Conservation (phyloP, 2,888 invertebrate species). For the Plebejus argus region DNA sequence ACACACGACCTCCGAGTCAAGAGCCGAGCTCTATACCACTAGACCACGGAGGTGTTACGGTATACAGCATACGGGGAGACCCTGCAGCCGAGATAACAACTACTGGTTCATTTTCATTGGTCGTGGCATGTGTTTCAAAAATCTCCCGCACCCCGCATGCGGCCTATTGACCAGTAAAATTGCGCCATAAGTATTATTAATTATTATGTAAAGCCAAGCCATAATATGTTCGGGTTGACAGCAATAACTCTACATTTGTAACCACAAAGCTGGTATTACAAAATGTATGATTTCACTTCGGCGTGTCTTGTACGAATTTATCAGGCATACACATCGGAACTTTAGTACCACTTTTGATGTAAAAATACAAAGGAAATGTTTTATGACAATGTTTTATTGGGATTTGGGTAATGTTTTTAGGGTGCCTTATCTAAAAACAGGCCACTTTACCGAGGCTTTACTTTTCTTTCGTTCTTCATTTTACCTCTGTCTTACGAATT, state of each 20-base stretch:
- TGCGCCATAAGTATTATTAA: not conserved
- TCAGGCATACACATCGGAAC: not conserved
- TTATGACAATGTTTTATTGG: not conserved
- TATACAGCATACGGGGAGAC: too few species aligned
- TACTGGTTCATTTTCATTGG: too few species aligned
- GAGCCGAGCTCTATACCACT: too few species aligned
- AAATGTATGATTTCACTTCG: slow-evolving; percentile 16
- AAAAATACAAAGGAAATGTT: not conserved
- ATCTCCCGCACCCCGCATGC: too few species aligned
- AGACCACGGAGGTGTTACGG: too few species aligned
- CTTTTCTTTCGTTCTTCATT: too few species aligned
- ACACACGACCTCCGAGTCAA: too few species aligned
- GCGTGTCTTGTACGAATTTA: slow-evolving; percentile 9
- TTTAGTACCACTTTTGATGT: slow-evolving; percentile 4
- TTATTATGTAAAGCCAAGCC: slow-evolving; percentile 10
- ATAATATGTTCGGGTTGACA: not conserved
- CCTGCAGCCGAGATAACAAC: too few species aligned
- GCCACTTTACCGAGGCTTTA: too few species aligned
- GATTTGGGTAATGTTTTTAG: not conserved
- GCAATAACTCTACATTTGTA: not conserved
- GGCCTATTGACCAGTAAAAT: too few species aligned
- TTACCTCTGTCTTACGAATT: too few species aligned
- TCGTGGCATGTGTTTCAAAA: too few species aligned
- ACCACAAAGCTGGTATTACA: not conserved
- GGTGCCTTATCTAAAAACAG: not conserved